A percentile compares a stretch with the other conserved stretches of the same genome.
Evolutionary conservation across 2,888 invertebrate genomes (phyloP).

Genomic region (Xestoiulus laeticollis): DNA sequence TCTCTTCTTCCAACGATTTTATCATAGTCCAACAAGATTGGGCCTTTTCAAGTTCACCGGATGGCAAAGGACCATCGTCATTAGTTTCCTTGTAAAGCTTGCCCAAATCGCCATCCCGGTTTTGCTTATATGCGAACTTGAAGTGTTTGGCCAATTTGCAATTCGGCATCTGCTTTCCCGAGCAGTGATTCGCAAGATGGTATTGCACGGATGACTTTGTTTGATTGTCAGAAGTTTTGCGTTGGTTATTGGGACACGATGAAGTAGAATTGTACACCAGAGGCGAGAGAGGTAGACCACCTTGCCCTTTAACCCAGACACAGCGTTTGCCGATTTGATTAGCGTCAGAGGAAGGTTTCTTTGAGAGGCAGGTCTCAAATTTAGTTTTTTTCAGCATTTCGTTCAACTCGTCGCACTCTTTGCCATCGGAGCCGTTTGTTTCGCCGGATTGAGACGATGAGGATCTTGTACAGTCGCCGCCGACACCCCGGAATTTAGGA

Average conservation of each 20-base stretch:
- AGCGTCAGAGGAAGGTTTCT: background rate
- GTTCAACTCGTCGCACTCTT: slow-evolving; percentile 46
- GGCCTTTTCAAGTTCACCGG: background rate
- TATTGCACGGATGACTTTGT: background rate
- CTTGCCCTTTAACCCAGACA: slow-evolving; percentile 48
- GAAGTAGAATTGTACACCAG: slow-evolving; percentile 48
- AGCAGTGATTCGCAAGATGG: background rate
- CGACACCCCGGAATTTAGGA: background rate
- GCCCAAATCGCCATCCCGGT: background rate
- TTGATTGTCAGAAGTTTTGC: background rate
- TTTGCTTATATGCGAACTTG: background rate
- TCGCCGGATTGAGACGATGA: slow-evolving; percentile 6
- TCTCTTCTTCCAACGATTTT: background rate
- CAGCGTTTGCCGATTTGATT: background rate
- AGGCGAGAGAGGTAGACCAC: slow-evolving; percentile 50
- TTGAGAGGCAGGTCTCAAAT: background rate
- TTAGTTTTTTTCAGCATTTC: slow-evolving; percentile 32
- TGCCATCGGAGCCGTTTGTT: background rate
- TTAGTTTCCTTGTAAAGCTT: background rate
- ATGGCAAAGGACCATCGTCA: background rate
- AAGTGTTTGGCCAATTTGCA: slow-evolving; percentile 23
- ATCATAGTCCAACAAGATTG: background rate
- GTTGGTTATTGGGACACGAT: slow-evolving; percentile 24
- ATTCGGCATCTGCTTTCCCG: background rate
- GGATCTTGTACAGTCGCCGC: background rate